These are phyloP conservation scores for Hyles euphorbiae DNA, from an alignment of 1,140 invertebrate genomes.

Conservation along the genomic window DNA sequence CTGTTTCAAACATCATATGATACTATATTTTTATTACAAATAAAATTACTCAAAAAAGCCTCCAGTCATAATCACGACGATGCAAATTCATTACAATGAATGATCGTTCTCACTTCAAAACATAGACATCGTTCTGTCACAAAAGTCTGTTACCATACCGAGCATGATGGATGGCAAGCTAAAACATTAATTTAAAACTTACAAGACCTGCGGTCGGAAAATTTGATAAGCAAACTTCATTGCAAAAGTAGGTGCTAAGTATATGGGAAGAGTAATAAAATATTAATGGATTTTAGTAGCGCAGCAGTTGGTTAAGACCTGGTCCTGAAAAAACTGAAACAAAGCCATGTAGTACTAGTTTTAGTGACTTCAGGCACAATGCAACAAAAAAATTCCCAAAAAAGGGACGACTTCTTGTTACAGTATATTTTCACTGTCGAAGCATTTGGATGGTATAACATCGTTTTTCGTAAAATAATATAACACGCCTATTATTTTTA, in stretches of 20 bases:
- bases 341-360: neutral
- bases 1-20: no score
- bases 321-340: neutral
- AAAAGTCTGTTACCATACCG: slow-evolving; percentile 17
- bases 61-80: neutral
- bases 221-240: slow-evolving; percentile 17
- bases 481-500: no score
- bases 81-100: slow-evolving; percentile 16
- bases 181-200: slow-evolving; percentile 29
- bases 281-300: no score
- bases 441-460: no score
- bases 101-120: slow-evolving; percentile 14
- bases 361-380: neutral
- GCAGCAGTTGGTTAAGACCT: neutral
- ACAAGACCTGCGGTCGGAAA: slow-evolving; percentile 15
- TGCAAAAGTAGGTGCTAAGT: neutral
- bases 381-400: no score
- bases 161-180: slow-evolving; percentile 25
- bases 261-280: neutral
- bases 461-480: no score
- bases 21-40: no score
- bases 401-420: no score
- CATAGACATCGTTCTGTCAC: slow-evolving; percentile 18
- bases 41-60: no score
- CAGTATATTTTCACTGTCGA: no score